These are phyloP conservation scores for Trinorchestia longiramus DNA, from an alignment of 1,140 invertebrate species.

Conservation along the genomic window DNA sequence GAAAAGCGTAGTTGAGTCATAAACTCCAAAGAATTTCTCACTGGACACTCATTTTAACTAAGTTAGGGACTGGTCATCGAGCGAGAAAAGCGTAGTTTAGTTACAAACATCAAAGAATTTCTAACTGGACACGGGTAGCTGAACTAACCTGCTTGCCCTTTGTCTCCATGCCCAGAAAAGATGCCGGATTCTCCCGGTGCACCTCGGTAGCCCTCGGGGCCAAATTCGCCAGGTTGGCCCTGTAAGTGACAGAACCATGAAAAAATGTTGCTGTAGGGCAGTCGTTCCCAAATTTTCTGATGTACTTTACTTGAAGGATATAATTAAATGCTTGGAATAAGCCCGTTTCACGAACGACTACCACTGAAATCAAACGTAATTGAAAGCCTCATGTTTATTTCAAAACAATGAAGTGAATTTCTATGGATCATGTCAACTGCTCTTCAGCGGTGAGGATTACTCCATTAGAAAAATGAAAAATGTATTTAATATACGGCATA, in stretches of 20 bases:
- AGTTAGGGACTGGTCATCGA: neutral
- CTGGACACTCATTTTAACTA: neutral
- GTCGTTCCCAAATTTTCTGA: neutral
- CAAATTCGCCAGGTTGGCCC: conserved; percentile 53
- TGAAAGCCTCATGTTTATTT: neutral
- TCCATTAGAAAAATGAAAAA: too few relatives aligned
- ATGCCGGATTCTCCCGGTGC: conserved; percentile 30
- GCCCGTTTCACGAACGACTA: neutral
- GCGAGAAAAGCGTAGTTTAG: neutral
- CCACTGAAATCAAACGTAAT: too few relatives aligned
- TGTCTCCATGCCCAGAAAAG: conserved; percentile 43
- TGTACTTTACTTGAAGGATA: too few relatives aligned
- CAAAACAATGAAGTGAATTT: neutral
- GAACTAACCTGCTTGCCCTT: neutral
- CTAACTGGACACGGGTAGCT: too few relatives aligned
- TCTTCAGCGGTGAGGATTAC: too few relatives aligned
- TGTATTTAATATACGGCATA: too few relatives aligned
- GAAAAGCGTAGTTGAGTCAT: neutral
- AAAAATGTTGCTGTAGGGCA: neutral
- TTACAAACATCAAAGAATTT: neutral
- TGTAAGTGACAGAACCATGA: neutral
- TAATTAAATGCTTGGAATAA: neutral
- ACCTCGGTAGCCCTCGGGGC: conserved; percentile 30
- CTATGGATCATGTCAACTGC: too few relatives aligned
- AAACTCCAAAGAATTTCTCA: too few relatives aligned